phyloP scores from a whole-genome alignment of 2,113 vertebrate species.

The Gymnobelideus leadbeateri region DNA sequence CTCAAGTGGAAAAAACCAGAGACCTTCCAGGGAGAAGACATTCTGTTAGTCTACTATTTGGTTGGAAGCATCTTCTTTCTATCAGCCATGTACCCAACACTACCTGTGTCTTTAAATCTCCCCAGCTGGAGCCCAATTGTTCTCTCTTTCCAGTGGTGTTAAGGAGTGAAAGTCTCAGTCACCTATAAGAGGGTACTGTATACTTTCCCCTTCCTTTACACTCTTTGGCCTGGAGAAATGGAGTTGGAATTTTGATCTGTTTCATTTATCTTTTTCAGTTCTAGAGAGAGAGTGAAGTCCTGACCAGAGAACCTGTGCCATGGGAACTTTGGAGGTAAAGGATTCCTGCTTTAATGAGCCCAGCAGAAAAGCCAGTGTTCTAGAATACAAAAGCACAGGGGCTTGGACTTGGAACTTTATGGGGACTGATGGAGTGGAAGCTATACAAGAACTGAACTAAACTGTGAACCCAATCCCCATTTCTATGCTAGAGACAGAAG shows the following conservation, averaged over 20 bases:
- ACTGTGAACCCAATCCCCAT: not conserved
- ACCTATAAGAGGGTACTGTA: not conserved
- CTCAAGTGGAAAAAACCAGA: not conserved
- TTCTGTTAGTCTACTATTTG: not conserved
- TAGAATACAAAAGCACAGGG: not conserved
- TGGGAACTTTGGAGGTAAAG: not conserved
- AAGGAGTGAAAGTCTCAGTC: not conserved
- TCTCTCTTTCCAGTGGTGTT: not conserved
- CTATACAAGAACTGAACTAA: not conserved
- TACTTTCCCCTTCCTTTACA: not conserved
- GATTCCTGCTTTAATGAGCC: not conserved
- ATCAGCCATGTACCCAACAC: not conserved
- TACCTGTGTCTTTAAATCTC: not conserved
- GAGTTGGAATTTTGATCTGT: not conserved
- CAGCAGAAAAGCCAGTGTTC: not conserved
- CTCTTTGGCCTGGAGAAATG: not conserved
- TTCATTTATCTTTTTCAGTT: not conserved
- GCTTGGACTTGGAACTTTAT: not conserved
- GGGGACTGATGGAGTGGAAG: not conserved
- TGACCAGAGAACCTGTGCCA: not conserved
- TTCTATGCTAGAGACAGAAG: not conserved
- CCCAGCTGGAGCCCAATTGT: not conserved
- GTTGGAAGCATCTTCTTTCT: not conserved
- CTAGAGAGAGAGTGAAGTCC: not conserved
- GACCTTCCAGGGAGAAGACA: not conserved